Base-by-base conservation (phyloP, 2,888 invertebrate species). In the Watsonalla binaria region DNA sequence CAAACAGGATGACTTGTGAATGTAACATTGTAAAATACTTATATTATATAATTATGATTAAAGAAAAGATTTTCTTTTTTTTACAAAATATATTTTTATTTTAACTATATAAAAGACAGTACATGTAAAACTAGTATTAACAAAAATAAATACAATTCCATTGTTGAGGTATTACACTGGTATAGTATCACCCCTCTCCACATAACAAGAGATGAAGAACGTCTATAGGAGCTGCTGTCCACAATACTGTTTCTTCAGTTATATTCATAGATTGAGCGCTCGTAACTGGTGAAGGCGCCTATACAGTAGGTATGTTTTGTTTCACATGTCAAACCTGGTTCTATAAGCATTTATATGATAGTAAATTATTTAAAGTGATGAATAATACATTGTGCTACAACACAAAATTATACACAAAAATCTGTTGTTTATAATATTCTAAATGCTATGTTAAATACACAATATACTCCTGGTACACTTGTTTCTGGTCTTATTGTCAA, bases 81-180 rank as follows among this genome's bases (percentile, higher is more conserved):
- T 6, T 50, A 47, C 24, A 47, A 64, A 63, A 60, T 56, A 54
- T 62, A 57, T 65, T 68, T 73, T 73, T 74, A 76, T 66, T 61
- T 60, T 72, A 76, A 77, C 66, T 65, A 72, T 71, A 68, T 66
- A 72, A 71, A 74, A 74, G 72, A 76, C 59, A 61, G 65, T 66
- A 65, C 52, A 63, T 68, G 71, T 63, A 74, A 74, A 72, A 68
- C 55, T 70, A 69, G 58, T 69, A 65, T 63, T 70, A 74, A 76
- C 75, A 76, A 71, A 76, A 72, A 72, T 70, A 75, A 73, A 72
- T 76, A 74, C 71, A 76, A 70, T 75, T 78, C 67, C 65, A 63
- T 71, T 61, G 54, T 57, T 76, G 70, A 74, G 70, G 74, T 74
- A 72, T 62, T 61, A 64, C 54, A 59, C 50, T 54, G 59, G 54